These are phyloP conservation scores for Halichoerus grypus DNA, from an alignment of 2,113 vertebrate species.

Conservation along the genomic window DNA sequence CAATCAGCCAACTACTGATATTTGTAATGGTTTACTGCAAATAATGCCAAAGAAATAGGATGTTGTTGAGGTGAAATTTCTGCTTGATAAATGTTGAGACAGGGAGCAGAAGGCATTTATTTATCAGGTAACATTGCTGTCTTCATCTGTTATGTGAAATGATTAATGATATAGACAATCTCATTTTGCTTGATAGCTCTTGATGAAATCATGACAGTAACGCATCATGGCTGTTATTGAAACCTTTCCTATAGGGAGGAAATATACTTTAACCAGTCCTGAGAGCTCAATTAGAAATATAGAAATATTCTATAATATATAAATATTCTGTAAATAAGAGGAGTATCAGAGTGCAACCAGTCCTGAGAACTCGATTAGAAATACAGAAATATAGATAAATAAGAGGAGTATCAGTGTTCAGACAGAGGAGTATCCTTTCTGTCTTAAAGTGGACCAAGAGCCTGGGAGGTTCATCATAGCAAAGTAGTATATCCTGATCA, in stretches of 20 bases:
- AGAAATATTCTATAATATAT: neutral
- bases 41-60: conserved; percentile 80
- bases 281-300: neutral
- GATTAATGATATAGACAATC: conserved; percentile 83
- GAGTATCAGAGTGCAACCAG: neutral
- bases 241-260: neutral
- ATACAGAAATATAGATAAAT: too few relatives aligned
- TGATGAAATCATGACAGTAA: conserved; percentile 79
- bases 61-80: conserved; percentile 69
- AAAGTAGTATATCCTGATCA: fast-evolving
- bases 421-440: neutral
- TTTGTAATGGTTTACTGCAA: conserved; percentile 71
- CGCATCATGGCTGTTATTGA: conserved; percentile 69
- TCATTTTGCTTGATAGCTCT: conserved; percentile 83
- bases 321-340: neutral
- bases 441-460: neutral
- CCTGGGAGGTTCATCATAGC: neutral
- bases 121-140: conserved; percentile 82
- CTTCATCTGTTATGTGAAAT: conserved; percentile 83
- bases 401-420: too few relatives aligned
- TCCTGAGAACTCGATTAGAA: too few relatives aligned
- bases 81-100: conserved; percentile 84
- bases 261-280: neutral
- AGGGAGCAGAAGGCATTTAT: conserved; percentile 83
- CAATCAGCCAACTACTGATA: conserved; percentile 62